Evolutionary conservation across 2,797 vertebrate genomes (phyloP), one percentile per base, ranked within the genome.

Genomic region (Brotula barbata): DNA sequence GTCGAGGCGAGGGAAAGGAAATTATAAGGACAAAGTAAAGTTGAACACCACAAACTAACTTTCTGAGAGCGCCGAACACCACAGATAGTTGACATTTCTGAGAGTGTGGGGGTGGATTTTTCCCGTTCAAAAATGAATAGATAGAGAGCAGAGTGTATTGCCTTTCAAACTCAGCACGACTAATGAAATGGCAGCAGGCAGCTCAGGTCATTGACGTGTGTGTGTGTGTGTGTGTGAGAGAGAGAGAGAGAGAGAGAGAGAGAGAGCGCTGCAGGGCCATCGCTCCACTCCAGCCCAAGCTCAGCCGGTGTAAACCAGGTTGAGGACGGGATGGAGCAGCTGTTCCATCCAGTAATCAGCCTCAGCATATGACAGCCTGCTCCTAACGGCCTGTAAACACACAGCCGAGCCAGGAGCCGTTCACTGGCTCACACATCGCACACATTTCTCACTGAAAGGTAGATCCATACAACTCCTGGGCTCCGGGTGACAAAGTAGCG

Each of bases 141-240:
- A 41, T 19, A 10, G 1, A 5, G 40, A 41, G 40, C 5, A 11
- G 2, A 41, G 7, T 11, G 8, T 7, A 13, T 8, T 19, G 22
- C 22, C n/a, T 61, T 41, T 33, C 19, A 15, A 49, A 42, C 15
- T 42, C 44, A 44, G 34, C 56, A 31, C n/a, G 36, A 60, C 42
- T 58, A 34, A 44, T 47, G 43, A 65, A 55, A 55, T 15, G 21
- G 49, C 57, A 65, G 65, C 15, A 23, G 55, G 39, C 36, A n/a
- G 14, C 17, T 43, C 44, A 49, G 39, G 39, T 43, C 44, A 39
- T 21, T 44, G 41, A 53, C 22, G 45, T 44, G 61, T 54, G 37
- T 33, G 31, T 6, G 31, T 6, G 31, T 10, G 31, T 4, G 25
- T 8, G n/a, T n/a, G n/a, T n/a, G n/a, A n/a, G n/a, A n/a, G n/a